phyloP scores from a whole-genome alignment of 2,888 invertebrate species.

The Chymomyza procnemis region DNA sequence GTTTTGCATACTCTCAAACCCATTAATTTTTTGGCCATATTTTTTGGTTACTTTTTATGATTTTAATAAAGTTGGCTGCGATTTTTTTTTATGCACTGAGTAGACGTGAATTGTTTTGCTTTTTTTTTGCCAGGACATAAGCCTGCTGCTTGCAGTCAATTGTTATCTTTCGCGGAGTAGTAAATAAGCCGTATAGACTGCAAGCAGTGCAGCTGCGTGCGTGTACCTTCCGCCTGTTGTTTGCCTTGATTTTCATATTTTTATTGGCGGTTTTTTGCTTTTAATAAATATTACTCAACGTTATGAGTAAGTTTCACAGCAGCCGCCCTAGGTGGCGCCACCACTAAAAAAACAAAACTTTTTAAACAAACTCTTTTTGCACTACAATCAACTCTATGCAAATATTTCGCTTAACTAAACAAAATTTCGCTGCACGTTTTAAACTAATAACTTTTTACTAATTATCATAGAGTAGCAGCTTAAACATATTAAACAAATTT shows the following conservation, averaged over 20 bases:
- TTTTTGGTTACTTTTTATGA: constrained; percentile 35
- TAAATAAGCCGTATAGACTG: constrained; percentile 45
- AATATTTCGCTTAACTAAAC: no score
- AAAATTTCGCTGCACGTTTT: no score
- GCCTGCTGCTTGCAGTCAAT: constrained; percentile 48
- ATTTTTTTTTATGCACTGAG: constrained; percentile 44
- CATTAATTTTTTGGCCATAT: background rate
- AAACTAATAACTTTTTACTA: no score
- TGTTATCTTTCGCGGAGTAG: constrained; percentile 64
- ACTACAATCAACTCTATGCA: no score
- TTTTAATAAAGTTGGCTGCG: constrained; percentile 65
- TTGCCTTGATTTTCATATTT: constrained; percentile 45
- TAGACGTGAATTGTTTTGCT: background rate
- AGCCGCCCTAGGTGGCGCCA: no score
- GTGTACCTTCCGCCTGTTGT: constrained; percentile 29
- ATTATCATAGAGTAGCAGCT: no score
- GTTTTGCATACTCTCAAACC: background rate
- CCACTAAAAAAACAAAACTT: no score
- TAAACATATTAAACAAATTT: background rate
- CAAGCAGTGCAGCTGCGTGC: constrained; percentile 39
- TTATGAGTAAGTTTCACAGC: no score
- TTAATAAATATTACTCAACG: constrained; percentile 33
- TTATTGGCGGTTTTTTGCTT: background rate
- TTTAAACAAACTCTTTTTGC: no score
- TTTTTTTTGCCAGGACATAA: background rate